These are phyloP conservation scores for Iphiclides podalirius DNA, from an alignment of 2,888 invertebrate species.

Conservation along the genomic window DNA sequence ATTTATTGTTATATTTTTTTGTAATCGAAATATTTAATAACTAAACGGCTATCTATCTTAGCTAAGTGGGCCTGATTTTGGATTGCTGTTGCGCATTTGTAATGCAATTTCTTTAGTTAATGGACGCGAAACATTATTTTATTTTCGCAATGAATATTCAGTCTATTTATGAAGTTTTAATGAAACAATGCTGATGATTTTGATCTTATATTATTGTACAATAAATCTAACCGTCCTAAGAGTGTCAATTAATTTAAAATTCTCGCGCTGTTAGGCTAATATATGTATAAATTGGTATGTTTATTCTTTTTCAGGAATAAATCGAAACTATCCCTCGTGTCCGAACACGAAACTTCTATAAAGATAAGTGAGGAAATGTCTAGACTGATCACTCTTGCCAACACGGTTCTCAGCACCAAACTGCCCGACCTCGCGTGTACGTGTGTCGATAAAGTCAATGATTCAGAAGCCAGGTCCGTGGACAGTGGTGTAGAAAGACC, in stretches of 20 bases:
- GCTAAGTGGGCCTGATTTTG: too few species aligned
- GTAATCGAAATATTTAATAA: too few species aligned
- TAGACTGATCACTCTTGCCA: slow-evolving; percentile 73
- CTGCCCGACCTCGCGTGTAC: slow-evolving; percentile 64
- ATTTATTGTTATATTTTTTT: neutral
- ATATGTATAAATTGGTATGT: neutral
- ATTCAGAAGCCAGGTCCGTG: slow-evolving; percentile 22
- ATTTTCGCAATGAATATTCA: too few species aligned
- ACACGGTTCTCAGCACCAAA: slow-evolving; percentile 68
- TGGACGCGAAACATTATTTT: too few species aligned
- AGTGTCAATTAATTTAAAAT: too few species aligned
- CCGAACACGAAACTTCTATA: slow-evolving; percentile 52
- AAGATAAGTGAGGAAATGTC: slow-evolving; percentile 70
- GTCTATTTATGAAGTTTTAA: too few species aligned
- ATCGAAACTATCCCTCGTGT: slow-evolving; percentile 56
- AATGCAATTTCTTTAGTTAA: neutral
- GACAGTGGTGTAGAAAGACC: slow-evolving; percentile 33
- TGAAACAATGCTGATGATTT: too few species aligned
- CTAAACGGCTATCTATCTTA: too few species aligned
- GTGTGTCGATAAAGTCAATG: slow-evolving; percentile 37
- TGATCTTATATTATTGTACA: too few species aligned
- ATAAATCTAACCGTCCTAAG: too few species aligned
- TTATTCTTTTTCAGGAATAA: slow-evolving; percentile 52
- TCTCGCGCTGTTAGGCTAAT: too few species aligned
- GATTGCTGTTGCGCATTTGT: slow-evolving; percentile 4